A percentile compares a stretch with the other conserved stretches of the same genome.
Evolutionary conservation across 1,140 invertebrate genomes (phyloP).

Genomic region (Xylocopa sonorina): DNA sequence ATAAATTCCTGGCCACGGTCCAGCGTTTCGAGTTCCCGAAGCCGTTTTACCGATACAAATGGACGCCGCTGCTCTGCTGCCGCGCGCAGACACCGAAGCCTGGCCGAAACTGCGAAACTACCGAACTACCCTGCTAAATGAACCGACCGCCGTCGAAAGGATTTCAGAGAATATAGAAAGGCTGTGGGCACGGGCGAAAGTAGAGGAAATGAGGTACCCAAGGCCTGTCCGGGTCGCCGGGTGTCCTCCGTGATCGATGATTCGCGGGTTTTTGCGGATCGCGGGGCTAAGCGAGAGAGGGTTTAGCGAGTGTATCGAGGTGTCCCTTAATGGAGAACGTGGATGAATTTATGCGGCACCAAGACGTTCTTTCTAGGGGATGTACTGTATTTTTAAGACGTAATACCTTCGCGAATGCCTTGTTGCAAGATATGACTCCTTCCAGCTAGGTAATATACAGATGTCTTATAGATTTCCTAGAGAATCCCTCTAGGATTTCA

Average conservation of each 20-base stretch:
- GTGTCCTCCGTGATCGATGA: conserved; percentile 12
- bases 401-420: too few species aligned
- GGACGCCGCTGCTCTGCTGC: conserved; percentile 59
- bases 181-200: not conserved
- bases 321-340: not conserved
- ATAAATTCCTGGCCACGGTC: conserved; percentile 75
- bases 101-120: conserved; percentile 70
- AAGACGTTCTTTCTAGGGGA: too few species aligned
- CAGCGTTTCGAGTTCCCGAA: conserved; percentile 67
- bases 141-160: conserved; percentile 33
- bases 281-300: too few species aligned
- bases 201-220: not conserved
- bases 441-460: too few species aligned
- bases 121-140: conserved; percentile 66
- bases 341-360: too few species aligned
- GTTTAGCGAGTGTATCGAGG: not conserved
- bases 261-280: not conserved
- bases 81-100: conserved; percentile 37
- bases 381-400: too few species aligned
- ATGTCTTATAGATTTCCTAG: too few species aligned
- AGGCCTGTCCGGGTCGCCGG: not conserved
- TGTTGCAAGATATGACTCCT: too few species aligned
- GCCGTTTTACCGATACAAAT: conserved; percentile 74
- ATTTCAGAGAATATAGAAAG: not conserved
- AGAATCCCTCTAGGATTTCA: too few species aligned